These are phyloP conservation scores for Hystrix cristata DNA, from an alignment of 2,113 vertebrate genomes.

Conservation along the genomic window DNA sequence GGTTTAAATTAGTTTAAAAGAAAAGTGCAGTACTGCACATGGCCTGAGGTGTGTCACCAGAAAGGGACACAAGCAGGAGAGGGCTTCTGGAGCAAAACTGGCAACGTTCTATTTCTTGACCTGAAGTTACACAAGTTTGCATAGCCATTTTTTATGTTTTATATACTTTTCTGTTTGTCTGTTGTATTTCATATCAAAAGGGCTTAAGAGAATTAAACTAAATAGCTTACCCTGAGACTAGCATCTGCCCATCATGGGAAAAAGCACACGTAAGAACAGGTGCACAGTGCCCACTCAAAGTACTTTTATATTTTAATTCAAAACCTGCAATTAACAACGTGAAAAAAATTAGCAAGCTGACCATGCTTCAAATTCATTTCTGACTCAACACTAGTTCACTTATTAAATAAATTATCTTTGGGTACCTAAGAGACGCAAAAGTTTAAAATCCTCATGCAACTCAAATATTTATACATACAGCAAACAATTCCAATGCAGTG, in stretches of 20 bases:
- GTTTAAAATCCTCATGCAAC: background rate
- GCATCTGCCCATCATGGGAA: constrained; percentile 92
- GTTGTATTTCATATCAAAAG: constrained; percentile 48
- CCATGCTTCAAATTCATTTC: constrained; percentile 30
- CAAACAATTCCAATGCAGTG: background rate
- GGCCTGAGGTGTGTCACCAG: background rate
- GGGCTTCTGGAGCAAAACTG: background rate
- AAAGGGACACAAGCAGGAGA: background rate
- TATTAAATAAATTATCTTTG: constrained; percentile 56
- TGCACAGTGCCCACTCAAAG: constrained; percentile 90
- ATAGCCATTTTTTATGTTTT: background rate
- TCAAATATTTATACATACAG: background rate
- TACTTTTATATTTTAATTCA: constrained; percentile 88
- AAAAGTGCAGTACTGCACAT: background rate
- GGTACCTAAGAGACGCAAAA: constrained; percentile 17
- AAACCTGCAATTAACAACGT: constrained; percentile 87
- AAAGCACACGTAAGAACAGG: constrained; percentile 94
- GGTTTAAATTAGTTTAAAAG: constrained; percentile 38
- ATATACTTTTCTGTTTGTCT: background rate
- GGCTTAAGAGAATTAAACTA: constrained; percentile 49
- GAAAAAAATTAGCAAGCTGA: constrained; percentile 51
- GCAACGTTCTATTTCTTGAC: background rate
- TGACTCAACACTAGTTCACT: constrained; percentile 37
- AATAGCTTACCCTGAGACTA: constrained; percentile 92
- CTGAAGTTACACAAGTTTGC: background rate